Evolutionary conservation across 2,797 vertebrate genomes (phyloP), one percentile per base, ranked within the genome.

Genomic region (Emys orbicularis): DNA sequence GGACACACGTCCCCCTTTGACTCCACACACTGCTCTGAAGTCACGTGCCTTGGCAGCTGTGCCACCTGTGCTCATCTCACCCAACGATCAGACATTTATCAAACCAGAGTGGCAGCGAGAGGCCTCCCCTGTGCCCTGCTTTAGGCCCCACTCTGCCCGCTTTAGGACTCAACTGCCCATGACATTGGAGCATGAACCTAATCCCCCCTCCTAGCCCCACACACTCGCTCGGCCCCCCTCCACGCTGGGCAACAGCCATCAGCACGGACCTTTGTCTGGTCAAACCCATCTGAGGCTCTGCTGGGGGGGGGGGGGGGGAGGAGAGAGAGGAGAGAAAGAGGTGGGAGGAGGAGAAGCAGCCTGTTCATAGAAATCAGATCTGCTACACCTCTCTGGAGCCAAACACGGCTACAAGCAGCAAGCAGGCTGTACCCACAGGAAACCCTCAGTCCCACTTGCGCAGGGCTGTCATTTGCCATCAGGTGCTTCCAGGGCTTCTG

Each of bases 71-170:
- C 68, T 89, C 87, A 65, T 81, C 74, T 74, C 52, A 50, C 79
- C 86, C 68, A 59, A 54, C 65, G 47, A 79, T 79, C 87, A 81
- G 81, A 89, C 79, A 82, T 82, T 87, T 88, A 92, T 86, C 56
- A 79, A 56, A 92, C 88, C 81, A 82, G 83, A 89, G 61, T 50
- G 61, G 79, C 2, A 0, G 88, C 68, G 59, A 0, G 0, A 54
- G 81, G 61, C 83, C 88, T 25, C n/a, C 57, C 57, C 29, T 7
- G 13, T 15, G 59, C 87, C n/a, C 57, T 12, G 79, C 68, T 76
- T 76, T 82, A 50, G 49, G 49, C 49, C 49, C 90, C 44, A 77
- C 37, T 37, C 50, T 52, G 2, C 25, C 1, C 27, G 0, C 79
- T 81, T 50, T 82, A 52, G 54, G 54, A 81, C 76, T 29, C 95